phyloP scores from a whole-genome alignment of 2,113 vertebrate species.

The Vireo altiloquus region DNA sequence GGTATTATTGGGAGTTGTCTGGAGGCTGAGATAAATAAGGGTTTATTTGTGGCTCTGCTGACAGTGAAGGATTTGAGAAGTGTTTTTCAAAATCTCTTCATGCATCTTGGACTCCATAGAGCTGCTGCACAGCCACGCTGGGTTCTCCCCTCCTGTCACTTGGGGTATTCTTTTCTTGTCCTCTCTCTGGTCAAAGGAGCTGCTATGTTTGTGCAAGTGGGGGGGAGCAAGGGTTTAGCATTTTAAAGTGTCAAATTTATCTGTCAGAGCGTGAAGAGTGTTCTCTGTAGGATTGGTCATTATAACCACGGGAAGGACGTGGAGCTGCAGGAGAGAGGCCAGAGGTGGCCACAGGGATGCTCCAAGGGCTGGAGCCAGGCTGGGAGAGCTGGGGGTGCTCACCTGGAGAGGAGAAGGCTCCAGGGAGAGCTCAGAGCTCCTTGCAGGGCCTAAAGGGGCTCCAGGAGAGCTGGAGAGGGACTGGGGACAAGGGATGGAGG shows the following conservation, averaged over 20 bases:
- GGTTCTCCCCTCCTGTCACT: not conserved
- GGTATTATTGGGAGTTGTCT: not conserved
- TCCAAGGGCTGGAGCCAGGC: not conserved
- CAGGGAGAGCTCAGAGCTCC: not conserved
- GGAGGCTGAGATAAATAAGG: not conserved
- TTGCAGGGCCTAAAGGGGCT: not conserved
- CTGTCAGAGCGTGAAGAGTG: not conserved
- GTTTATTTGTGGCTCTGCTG: not conserved
- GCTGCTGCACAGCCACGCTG: not conserved
- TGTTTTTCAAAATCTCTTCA: not conserved
- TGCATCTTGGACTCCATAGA: not conserved
- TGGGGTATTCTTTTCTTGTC: not conserved
- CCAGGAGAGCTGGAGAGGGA: not conserved
- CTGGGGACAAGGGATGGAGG: not conserved
- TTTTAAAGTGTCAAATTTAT: not conserved
- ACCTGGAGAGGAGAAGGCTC: not conserved
- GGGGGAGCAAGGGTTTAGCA: not conserved
- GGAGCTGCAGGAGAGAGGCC: not conserved
- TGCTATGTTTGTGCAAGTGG: rapidly evolving
- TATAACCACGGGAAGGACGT: not conserved
- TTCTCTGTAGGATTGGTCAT: not conserved
- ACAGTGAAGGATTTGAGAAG: not conserved
- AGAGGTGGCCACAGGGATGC: rapidly evolving
- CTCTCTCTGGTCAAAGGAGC: not conserved
- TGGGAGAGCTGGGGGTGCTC: not conserved